Evolutionary conservation across 2,888 invertebrate species (phyloP).

Genomic region (Eulithis prunata): DNA sequence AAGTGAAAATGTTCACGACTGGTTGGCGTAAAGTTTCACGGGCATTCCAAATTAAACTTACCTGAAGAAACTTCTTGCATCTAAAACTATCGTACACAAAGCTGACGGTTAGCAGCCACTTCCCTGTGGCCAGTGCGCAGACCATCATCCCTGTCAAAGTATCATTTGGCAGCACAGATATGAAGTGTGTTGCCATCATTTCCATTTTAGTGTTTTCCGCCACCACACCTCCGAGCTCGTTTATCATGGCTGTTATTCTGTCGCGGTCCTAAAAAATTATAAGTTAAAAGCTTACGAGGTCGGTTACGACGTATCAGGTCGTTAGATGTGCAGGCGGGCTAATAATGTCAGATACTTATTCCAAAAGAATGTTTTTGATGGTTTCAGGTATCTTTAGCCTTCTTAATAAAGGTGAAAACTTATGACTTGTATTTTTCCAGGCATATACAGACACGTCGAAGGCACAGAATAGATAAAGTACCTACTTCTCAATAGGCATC

Average conservation of each 20-base stretch:
- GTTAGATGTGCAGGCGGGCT: too few species aligned
- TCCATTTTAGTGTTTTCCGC: conserved; percentile 81
- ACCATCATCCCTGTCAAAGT: conserved; percentile 80
- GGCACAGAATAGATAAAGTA: too few species aligned
- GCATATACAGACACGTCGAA: too few species aligned
- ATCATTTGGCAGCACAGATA: conserved; percentile 72
- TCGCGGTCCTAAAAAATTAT: conserved; percentile 66
- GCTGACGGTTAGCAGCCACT: conserved; percentile 74
- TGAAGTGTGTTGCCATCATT: conserved; percentile 78
- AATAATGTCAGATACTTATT: too few species aligned
- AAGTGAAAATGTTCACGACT: too few species aligned
- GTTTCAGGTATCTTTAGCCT: too few species aligned
- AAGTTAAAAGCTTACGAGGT: too few species aligned
- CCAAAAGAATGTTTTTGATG: background rate
- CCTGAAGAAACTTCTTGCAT: conserved; percentile 75
- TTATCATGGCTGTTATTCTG: conserved; percentile 72
- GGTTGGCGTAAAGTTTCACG: too few species aligned
- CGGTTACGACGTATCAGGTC: too few species aligned
- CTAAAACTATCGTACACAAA: conserved; percentile 77
- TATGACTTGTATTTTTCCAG: too few species aligned
- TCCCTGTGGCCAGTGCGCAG: conserved; percentile 76
- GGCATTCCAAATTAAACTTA: conserved; percentile 37
- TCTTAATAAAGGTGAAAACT: too few species aligned
- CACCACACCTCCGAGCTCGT: conserved; percentile 75
- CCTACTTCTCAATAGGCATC: too few species aligned